Conservation (phyloP, 2,888 invertebrate species). For the Luperina nickerlii region DNA sequence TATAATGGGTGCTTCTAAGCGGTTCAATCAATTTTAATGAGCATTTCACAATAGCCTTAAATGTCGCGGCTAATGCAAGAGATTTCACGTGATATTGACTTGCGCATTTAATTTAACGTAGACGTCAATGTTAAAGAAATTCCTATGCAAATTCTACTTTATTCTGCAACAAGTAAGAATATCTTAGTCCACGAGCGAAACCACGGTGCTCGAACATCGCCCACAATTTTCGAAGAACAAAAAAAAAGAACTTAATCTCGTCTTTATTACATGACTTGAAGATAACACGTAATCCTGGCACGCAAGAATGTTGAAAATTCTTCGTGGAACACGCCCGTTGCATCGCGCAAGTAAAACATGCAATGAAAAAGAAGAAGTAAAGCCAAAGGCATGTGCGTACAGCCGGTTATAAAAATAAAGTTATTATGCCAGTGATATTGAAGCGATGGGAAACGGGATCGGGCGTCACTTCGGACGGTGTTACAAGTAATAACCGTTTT, state of each 20-base stretch:
- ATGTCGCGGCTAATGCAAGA: constrained; percentile 48
- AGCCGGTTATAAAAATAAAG: constrained; percentile 78
- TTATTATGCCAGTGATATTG: constrained; percentile 70
- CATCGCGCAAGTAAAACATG: constrained; percentile 68
- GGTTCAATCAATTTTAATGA: constrained; percentile 62
- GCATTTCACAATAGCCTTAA: constrained; percentile 43
- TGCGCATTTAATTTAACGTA: constrained; percentile 37
- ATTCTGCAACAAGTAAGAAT: constrained; percentile 31
- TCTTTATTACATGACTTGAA: constrained; percentile 65
- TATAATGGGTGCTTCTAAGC: constrained; percentile 58
- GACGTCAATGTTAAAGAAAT: constrained; percentile 38
- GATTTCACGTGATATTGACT: constrained; percentile 42
- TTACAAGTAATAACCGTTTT: constrained; percentile 53
- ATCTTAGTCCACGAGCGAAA: constrained; percentile 7
- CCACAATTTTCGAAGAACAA: constrained; percentile 48
- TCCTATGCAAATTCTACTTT: constrained; percentile 36
- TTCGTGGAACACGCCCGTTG: constrained; percentile 67
- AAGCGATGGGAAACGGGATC: constrained; percentile 64
- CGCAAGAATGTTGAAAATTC: constrained; percentile 68
- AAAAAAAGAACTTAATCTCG: constrained; percentile 43
- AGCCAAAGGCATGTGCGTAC: constrained; percentile 66
- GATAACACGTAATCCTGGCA: constrained; percentile 69
- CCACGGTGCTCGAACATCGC: constrained; percentile 22
- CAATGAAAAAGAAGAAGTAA: constrained; percentile 67
- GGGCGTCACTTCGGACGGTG: constrained; percentile 33